phyloP scores from a whole-genome alignment of 2,888 invertebrate species.

The Cordilura impudica region DNA sequence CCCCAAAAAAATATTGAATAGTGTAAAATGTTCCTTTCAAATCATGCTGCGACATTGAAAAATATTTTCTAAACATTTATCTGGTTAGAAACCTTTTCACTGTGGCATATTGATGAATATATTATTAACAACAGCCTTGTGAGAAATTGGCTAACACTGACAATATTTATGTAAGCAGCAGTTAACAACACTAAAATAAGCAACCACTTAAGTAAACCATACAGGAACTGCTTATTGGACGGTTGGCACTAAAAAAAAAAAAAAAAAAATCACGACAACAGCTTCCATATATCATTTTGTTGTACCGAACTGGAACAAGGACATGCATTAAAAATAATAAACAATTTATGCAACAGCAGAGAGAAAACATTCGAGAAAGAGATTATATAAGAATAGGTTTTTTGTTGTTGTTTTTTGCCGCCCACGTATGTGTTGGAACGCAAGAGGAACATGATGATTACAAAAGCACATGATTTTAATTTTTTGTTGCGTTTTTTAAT shows the following conservation, averaged over 20 bases:
- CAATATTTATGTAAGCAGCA: not conserved
- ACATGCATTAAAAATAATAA: slow-evolving; percentile 9
- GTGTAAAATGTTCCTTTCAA: no score
- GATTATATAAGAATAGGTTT: slow-evolving; percentile 1
- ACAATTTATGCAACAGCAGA: slow-evolving; percentile 28
- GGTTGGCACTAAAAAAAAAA: not conserved
- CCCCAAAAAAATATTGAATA: no score
- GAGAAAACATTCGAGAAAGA: not conserved
- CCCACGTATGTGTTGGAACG: not conserved
- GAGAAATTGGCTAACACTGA: not conserved
- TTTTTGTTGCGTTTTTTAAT: not conserved
- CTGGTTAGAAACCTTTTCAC: no score
- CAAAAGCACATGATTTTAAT: not conserved
- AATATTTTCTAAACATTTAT: no score
- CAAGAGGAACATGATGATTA: not conserved
- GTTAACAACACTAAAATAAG: not conserved
- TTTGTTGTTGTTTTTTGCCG: not conserved
- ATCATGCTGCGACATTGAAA: no score
- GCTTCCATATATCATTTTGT: slow-evolving; percentile 15
- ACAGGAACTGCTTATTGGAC: slow-evolving; percentile 47
- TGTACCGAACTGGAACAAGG: not conserved
- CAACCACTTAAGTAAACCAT: slow-evolving; percentile 18
- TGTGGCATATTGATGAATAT: no score
- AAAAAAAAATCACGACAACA: not conserved
- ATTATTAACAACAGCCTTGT: no score